Percentiles rank a stretch among this genome's conserved stretches.
phyloP scores from a whole-genome alignment of 2,888 invertebrate genomes.

The Trachelus tabidus region DNA sequence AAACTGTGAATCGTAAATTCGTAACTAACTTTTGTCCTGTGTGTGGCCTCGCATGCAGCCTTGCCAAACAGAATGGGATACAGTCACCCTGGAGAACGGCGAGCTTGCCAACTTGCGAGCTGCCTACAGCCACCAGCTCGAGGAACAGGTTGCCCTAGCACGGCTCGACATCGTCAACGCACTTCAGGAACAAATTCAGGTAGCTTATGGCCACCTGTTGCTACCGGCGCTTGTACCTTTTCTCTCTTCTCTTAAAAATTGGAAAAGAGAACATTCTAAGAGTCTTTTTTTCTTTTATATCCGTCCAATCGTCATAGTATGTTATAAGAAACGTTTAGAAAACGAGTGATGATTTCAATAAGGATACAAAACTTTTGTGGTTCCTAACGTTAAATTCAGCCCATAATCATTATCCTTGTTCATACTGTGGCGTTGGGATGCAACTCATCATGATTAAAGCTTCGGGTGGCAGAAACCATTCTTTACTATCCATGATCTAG shows the following conservation, averaged over 20 bases:
- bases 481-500: not conserved
- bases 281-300: not conserved
- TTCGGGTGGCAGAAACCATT: not conserved
- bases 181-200: constrained; percentile 81
- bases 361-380: not conserved
- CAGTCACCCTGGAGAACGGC: constrained; percentile 49
- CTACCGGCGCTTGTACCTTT: not conserved
- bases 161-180: constrained; percentile 77
- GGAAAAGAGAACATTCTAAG: not conserved
- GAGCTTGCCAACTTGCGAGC: constrained; percentile 57
- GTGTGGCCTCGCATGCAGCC: constrained; percentile 52
- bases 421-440: not conserved
- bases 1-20: constrained; percentile 23
- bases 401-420: not conserved
- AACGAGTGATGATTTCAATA: not conserved
- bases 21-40: constrained; percentile 34
- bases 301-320: not conserved
- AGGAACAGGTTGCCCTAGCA: constrained; percentile 74
- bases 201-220: constrained; percentile 61
- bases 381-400: not conserved
- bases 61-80: constrained; percentile 62
- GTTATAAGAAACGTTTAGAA: not conserved
- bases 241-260: not conserved
- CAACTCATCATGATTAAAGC: not conserved
- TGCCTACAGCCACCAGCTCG: constrained; percentile 64